Conservation (phyloP, 2,888 invertebrate species). For the Drosophila setosimentum region DNA sequence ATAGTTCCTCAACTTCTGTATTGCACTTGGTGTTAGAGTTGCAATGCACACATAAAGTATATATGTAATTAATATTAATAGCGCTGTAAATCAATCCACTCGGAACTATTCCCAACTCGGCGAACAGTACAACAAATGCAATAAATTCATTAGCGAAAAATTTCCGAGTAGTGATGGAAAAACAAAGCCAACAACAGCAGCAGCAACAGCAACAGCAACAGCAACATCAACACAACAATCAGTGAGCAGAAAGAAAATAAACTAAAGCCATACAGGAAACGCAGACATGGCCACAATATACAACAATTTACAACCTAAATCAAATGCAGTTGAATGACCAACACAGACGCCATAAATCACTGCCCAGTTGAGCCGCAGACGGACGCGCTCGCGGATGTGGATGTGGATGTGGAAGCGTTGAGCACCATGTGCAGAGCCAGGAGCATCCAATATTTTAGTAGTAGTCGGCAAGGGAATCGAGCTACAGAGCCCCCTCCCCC, state of each 20-base stretch:
- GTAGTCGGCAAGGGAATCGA: conserved; percentile 35
- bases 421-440: conserved; percentile 43
- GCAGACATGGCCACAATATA: conserved; percentile 74
- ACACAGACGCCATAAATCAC: conserved; percentile 81
- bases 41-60: neutral
- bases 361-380: conserved; percentile 72
- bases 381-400: conserved; percentile 33
- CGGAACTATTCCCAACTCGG: conserved; percentile 38
- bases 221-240: conserved; percentile 11
- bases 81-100: conserved; percentile 53
- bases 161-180: conserved; percentile 29
- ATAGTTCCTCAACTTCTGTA: conserved; percentile 14
- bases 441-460: conserved; percentile 71
- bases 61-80: conserved; percentile 61
- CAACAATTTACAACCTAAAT: conserved; percentile 81
- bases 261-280: conserved; percentile 66
- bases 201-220: conserved; percentile 2
- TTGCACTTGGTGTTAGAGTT: neutral
- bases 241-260: conserved; percentile 36
- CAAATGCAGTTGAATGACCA: conserved; percentile 82
- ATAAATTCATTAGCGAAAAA: conserved; percentile 80
- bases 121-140: conserved; percentile 47
- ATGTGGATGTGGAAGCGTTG: conserved; percentile 22
- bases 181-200: conserved; percentile 3
- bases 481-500: neutral